Conservation (phyloP, 2,797 vertebrate species). For the Crypturellus tataupa region DNA sequence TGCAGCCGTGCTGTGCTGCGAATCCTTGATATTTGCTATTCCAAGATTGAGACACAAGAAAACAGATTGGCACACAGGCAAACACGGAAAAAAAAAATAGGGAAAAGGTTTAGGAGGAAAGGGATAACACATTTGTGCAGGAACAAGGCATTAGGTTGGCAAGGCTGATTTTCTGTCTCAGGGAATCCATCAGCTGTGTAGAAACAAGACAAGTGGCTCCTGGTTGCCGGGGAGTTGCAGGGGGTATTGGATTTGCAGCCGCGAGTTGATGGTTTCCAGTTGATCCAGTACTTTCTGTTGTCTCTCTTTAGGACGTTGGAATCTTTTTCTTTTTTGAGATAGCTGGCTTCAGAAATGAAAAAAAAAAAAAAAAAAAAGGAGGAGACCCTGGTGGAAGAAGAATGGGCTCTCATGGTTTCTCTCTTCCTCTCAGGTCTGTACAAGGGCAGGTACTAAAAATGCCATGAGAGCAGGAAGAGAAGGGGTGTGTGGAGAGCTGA, state of each 20-base stretch:
- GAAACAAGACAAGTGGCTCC: not conserved
- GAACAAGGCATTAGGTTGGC: not conserved
- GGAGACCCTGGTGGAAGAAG: not conserved
- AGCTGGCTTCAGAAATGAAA: not conserved
- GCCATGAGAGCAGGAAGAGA: not conserved
- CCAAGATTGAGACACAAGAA: slow-evolving; percentile 22
- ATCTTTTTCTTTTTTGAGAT: not conserved
- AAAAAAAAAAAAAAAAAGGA: no score
- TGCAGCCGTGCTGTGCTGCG: slow-evolving; percentile 1
- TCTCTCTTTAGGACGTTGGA: not conserved
- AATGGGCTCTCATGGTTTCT: not conserved
- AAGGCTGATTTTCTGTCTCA: not conserved
- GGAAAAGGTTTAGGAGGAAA: not conserved
- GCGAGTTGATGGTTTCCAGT: not conserved
- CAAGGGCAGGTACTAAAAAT: not conserved
- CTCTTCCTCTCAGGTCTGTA: not conserved
- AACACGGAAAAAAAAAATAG: not conserved
- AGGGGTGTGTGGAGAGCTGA: not conserved
- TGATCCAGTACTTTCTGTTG: not conserved
- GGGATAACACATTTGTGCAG: not conserved
- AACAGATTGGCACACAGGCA: not conserved
- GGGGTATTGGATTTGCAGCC: not conserved
- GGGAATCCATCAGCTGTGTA: slow-evolving; percentile 14
- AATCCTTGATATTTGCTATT: not conserved
- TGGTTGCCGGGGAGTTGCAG: not conserved